Evolutionary conservation across 2,888 invertebrate genomes (phyloP), one percentile per base, ranked within the genome.

Genomic region (Cheilosia grossa): DNA sequence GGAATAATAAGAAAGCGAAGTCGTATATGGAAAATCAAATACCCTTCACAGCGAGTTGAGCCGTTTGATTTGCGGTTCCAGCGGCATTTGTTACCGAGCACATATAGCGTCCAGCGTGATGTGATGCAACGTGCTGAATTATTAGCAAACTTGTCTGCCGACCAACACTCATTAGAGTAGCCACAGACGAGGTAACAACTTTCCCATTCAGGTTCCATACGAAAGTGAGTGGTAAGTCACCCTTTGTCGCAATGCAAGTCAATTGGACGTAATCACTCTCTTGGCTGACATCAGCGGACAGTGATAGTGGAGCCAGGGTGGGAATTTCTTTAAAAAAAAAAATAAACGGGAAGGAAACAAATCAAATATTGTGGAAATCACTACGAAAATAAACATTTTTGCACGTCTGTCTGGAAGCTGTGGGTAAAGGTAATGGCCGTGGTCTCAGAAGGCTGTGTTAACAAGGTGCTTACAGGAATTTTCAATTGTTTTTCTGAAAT

Each of bases 201-300:
- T 83, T 73, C 17, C 82, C 88, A 81, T 91, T 90, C 2, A 91
- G 79, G 40, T 85, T 87, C 95, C 95, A 95, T 13, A 94, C 93
- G 89, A 95, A 95, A 86, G 93, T 93, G 51, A 95, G 94, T 1
- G 95, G 95, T 93, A 94, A 93, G 89, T 95, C 95, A 21, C 95
- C 95, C 49, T 94, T 94, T 51, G 95, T 96, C 64, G 97, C 96
- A 63, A 96, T 96, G 90, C 97, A 97, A 1, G 97, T 96, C 51
- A 97, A 93, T 90, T 97, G 95, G 64, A 96, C 95, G 88, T 97
- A 93, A 91, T 97, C 95, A 72, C 96, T 95, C 81, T 90, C 89
- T 85, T 90, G 88, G 64, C 90, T 90, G 15, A 93, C 81, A 72
- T 90, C 88, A 33, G 90, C 87, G 73, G 91, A 91, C 5, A 91